Percentiles rank a stretch among this genome's conserved stretches.
Evolutionary conservation across 2,888 invertebrate genomes (phyloP).

Genomic region (Synanthedon myopaeformis): DNA sequence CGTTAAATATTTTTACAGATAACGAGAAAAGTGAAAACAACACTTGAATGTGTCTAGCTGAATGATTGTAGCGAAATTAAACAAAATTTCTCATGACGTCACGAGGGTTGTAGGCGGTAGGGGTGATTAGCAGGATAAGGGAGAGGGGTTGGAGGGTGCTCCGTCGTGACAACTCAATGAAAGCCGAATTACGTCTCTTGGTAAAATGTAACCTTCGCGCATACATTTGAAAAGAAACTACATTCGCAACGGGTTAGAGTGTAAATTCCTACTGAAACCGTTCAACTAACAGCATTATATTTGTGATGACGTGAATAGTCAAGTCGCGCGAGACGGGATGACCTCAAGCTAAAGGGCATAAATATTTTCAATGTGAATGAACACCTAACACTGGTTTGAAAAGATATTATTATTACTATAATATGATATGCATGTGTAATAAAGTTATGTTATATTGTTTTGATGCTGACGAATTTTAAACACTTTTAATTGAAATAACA

Average conservation of each 20-base stretch:
- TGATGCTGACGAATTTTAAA: no score
- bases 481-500: no score
- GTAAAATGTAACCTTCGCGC: not conserved
- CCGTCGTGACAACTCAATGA: slow-evolving; percentile 28
- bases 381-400: no score
- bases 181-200: slow-evolving; percentile 26
- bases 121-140: slow-evolving; percentile 22
- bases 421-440: no score
- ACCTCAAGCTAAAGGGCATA: slow-evolving; percentile 11
- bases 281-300: not conserved
- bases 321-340: slow-evolving; percentile 10
- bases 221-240: not conserved
- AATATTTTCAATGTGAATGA: slow-evolving; percentile 5
- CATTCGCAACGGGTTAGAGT: not conserved
- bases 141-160: slow-evolving; percentile 10
- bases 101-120: slow-evolving; percentile 14
- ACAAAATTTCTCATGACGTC: slow-evolving; percentile 25
- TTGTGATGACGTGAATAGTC: slow-evolving; percentile 5
- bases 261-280: no score
- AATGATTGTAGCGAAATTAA: no score
- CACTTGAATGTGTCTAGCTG: no score
- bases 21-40: no score
- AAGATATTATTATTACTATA: no score
- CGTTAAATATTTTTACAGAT: no score
- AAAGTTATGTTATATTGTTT: no score